Evolutionary conservation across 92 coral and sea anemone genomes (phyloP), one percentile per base, ranked within the genome.

Genomic region (Heliopora coerulea): DNA sequence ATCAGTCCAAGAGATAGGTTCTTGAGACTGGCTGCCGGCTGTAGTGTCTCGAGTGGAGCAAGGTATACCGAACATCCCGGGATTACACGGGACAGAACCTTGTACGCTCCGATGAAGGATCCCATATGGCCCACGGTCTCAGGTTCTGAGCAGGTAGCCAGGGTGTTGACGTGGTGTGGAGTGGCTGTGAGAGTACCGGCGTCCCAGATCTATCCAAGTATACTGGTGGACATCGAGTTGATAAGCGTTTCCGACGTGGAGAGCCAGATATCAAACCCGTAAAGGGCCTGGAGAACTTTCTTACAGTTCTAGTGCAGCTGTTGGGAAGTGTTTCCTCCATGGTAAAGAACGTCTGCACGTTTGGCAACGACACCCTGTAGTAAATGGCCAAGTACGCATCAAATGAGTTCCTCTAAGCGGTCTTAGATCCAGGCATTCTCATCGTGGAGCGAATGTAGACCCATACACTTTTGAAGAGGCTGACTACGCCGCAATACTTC

Each of bases 401-500:
- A 74, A 74, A 81, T 74, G 37, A 81, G 75, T 37, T 81, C 81
- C 39, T 74, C 85, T 20, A 81, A 67, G 42, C 42, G 42, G 42
- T 37, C 54, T 81, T 67, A 21, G 81, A 81, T 40, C 84, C 80
- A 11, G 84, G 80, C 80, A 80, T 72, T 12, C 84, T 79, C 79
- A 80, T 72, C 32, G 80, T 79, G 14, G 84, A 80, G 14, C 75
- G 75, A 54, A 54, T 37, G 26, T 80, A 80, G 14, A 81, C 85
- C 8, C 80, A 44, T 19, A 73, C 68, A 18, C 80, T 80, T 32
- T 54, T 57, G 41, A 81, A 81, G 39, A 80, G 77, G 7, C 68
- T 81, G 59, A 80, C 85, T 10, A 74, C 69, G 27, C 85, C 75
- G 29, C 82, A 75, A 70, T 65, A 66, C 63, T 82, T 65, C 48